Evolutionary conservation across 2,888 invertebrate species (phyloP).

Genomic region (Protophormia terraenovae): DNA sequence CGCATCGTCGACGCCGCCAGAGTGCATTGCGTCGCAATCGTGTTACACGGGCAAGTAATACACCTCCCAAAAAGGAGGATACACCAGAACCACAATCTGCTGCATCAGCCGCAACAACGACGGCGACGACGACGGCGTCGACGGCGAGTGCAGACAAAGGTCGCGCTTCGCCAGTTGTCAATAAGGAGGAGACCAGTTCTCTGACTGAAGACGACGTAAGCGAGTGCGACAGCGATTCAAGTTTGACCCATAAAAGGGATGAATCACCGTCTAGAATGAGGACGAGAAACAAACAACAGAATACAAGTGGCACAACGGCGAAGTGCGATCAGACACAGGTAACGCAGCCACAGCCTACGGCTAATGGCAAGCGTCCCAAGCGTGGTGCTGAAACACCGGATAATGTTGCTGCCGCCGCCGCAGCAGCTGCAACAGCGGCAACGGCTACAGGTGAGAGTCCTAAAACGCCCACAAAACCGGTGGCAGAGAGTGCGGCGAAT

Average conservation of each 20-base stretch:
- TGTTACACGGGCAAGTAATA: conserved; percentile 89
- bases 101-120: conserved; percentile 74
- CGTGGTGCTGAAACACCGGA: conserved; percentile 85
- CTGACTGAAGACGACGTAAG: conserved; percentile 95
- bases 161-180: conserved; percentile 85
- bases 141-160: conserved; percentile 80
- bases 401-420: conserved; percentile 71
- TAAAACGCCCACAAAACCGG: conserved; percentile 78
- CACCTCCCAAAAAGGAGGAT: conserved; percentile 90
- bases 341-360: conserved; percentile 74
- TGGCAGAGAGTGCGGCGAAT: conserved; percentile 74
- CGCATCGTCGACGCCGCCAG: conserved; percentile 93
- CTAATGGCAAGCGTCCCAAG: conserved; percentile 83
- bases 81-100: conserved; percentile 84
- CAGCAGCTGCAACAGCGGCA: conserved; percentile 61
- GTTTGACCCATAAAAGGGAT: conserved; percentile 89
- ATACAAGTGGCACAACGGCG: conserved; percentile 76
- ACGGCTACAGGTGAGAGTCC: conserved; percentile 79
- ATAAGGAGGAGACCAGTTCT: conserved; percentile 89
- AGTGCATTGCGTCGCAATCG: conserved; percentile 93
- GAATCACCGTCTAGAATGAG: conserved; percentile 94
- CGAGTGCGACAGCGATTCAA: conserved; percentile 96
- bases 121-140: conserved; percentile 80
- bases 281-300: conserved; percentile 92
- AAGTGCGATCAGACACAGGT: conserved; percentile 72